A percentile compares a stretch with the other conserved stretches of the same genome.
phyloP scores from a whole-genome alignment of 2,797 vertebrate species.

The Otolemur crassicaudatus region DNA sequence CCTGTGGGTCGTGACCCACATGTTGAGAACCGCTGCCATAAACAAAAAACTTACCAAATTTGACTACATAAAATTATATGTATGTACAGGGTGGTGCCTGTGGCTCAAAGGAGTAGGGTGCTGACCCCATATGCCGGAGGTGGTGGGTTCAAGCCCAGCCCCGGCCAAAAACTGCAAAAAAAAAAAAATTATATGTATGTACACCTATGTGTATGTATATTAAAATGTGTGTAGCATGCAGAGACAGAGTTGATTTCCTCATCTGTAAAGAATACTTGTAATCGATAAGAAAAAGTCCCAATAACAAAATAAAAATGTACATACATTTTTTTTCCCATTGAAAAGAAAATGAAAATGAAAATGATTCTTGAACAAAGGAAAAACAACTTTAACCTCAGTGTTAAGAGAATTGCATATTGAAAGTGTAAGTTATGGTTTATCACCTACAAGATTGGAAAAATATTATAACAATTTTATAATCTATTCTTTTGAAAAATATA shows the following conservation, averaged over 20 bases:
- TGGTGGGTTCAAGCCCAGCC: no score
- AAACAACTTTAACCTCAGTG: slow-evolving; percentile 19
- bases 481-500: not conserved
- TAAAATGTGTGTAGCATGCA: not conserved
- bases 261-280: not conserved
- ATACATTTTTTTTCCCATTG: not conserved
- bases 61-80: not conserved
- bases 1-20: no score
- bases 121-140: no score
- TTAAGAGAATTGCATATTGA: not conserved
- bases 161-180: no score
- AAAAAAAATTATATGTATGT: not conserved
- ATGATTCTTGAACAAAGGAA: slow-evolving; percentile 6
- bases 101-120: no score
- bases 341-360: slow-evolving; percentile 33
- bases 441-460: not conserved
- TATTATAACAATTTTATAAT: not conserved
- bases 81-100: not conserved
- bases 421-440: slow-evolving; percentile 8
- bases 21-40: not conserved
- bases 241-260: not conserved
- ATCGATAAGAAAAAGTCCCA: not conserved
- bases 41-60: slow-evolving; percentile 9
- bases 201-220: not conserved
- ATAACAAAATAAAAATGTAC: not conserved